Base-by-base conservation (phyloP, 2,888 invertebrate genomes). In the Coelopa pilipes region DNA sequence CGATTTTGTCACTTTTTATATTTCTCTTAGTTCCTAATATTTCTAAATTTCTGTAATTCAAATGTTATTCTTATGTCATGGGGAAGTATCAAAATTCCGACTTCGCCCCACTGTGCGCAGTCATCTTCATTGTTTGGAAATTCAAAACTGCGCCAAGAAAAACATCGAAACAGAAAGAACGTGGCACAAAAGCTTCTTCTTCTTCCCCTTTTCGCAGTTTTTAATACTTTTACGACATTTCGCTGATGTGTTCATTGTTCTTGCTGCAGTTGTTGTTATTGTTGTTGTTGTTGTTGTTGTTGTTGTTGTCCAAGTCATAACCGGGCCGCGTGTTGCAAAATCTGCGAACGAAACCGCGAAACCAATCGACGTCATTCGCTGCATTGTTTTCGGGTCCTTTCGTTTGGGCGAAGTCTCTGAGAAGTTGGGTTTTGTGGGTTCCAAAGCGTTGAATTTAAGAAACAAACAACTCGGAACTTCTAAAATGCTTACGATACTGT, bases 301-400 rank as follows among this genome's bases (percentile, higher is more conserved):
- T 34, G 15, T 62, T 15, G 46, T 34, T 34, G 7, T 34, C 7
- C 34, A 34, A 34, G 34, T 34, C 7, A 63, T 17, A 5, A 45
- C 45, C 5, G n/a, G n/a, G 11, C 9, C n/a, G 17, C 15, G 19
- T 45, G 12, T 0, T 17, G 17, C 46, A 65, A 45, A 3, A 46
- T 45, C 15, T 17, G n/a, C 11, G 46, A 45, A 65, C 46, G 13
- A 65, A 11, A 11, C n/a, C 63, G 15, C 24, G n/a, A 19, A 65
- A 65, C 34, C 10, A 65, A 65, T 46, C 45, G 17, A 47, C 17
- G 47, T 17, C 65, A 65, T 65, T 65, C 46, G 46, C 47, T 65
- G 46, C 47, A 46, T 65, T 65, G 65, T 65, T 65, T 34, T 34
- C 7, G 2, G 34, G 34, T 34, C 4, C 4, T 34, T 34, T 34